These are phyloP conservation scores for Drosophila tanythrix DNA, from an alignment of 2,888 invertebrate genomes.

Conservation along the genomic window DNA sequence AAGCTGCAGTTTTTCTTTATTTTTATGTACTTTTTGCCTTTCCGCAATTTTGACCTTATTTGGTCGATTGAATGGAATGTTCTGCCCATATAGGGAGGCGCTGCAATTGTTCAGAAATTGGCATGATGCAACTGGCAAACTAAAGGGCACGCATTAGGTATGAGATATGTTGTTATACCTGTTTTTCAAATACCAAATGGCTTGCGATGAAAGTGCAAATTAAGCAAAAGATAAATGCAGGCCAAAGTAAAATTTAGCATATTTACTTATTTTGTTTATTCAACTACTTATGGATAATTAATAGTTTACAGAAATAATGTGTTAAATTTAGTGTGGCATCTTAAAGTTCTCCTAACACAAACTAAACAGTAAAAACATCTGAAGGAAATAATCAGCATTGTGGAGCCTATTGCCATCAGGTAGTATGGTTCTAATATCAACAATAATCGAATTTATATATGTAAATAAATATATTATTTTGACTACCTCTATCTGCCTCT, in stretches of 20 bases:
- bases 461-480: no score
- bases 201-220: background rate
- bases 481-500: no score
- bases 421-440: no score
- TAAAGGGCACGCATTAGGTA: slow-evolving; percentile 23
- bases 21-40: slow-evolving; percentile 8
- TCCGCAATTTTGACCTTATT: slow-evolving; percentile 74
- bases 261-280: background rate
- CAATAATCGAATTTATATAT: no score
- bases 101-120: slow-evolving; percentile 54
- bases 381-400: no score
- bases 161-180: background rate
- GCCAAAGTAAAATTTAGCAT: background rate
- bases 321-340: fast-evolving
- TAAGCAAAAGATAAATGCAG: background rate
- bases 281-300: background rate
- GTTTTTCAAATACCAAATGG: background rate
- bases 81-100: slow-evolving; percentile 54
- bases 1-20: slow-evolving; percentile 24
- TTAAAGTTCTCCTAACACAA: background rate
- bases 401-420: no score
- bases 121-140: slow-evolving; percentile 33
- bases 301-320: background rate
- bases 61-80: slow-evolving; percentile 56
- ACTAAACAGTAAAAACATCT: no score